A percentile compares a stretch with the other conserved stretches of the same genome.
Conservation (phyloP, 2,797 vertebrate species). For the Margarornis squamiger region DNA sequence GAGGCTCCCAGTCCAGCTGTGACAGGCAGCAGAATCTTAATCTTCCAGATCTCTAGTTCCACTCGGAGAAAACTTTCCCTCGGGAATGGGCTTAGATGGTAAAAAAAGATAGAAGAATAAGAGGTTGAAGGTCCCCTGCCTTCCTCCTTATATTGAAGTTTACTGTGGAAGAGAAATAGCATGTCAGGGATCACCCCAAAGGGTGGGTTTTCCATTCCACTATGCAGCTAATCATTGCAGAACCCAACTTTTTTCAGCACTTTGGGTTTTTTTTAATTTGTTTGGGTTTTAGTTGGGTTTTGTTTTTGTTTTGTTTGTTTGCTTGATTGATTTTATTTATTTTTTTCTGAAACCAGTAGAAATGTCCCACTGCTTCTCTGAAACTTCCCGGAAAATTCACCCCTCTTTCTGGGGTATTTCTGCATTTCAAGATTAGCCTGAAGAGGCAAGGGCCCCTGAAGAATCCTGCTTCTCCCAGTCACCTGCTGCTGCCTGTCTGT, state of each 20-base stretch:
- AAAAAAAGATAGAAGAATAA: not conserved
- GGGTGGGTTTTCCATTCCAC: not conserved
- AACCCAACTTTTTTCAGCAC: not conserved
- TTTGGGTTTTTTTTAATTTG: not conserved
- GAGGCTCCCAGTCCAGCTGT: accelerated
- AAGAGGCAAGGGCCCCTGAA: not conserved
- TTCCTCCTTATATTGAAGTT: not conserved
- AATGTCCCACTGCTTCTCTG: not conserved
- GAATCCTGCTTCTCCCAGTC: not conserved
- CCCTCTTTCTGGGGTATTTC: not conserved
- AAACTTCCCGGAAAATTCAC: not conserved
- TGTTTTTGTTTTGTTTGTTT: not conserved
- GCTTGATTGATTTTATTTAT: not conserved
- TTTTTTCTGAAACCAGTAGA: not conserved
- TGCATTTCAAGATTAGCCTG: not conserved
- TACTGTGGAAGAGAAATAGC: not conserved
- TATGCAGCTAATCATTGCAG: not conserved
- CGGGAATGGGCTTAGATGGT: not conserved
- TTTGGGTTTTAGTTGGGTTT: not conserved
- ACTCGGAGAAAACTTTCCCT: not conserved
- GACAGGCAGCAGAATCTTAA: not conserved
- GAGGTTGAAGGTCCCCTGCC: not conserved
- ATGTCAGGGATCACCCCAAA: not conserved
- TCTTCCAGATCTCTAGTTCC: not conserved
- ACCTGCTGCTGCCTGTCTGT: not conserved